phyloP scores from a whole-genome alignment of 35 echinoderm and acorn worm species.

The Hemicentrotus pulcherrimus region DNA sequence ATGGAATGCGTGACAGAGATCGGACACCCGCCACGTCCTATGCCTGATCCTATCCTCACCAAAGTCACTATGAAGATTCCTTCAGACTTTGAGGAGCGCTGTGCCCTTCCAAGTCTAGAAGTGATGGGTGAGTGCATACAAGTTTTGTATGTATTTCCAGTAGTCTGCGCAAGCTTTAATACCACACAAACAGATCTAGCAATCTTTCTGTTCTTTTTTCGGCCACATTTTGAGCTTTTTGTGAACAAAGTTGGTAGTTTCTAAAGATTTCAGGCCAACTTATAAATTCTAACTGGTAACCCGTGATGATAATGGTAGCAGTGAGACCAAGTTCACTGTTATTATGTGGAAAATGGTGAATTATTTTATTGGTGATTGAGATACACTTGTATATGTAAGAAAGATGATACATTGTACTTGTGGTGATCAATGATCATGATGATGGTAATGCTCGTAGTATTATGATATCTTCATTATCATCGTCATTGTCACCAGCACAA shows the following conservation, averaged over 20 bases:
- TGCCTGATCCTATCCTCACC: slow-evolving; percentile 50
- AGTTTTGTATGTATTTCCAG: no score
- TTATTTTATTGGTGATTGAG: background rate
- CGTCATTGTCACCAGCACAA: no score
- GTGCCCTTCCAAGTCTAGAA: slow-evolving; percentile 57
- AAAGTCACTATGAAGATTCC: slow-evolving; percentile 46
- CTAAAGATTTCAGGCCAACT: no score
- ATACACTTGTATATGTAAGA: background rate
- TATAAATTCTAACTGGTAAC: no score
- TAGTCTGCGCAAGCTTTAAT: no score
- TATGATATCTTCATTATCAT: background rate
- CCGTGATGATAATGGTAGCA: no score
- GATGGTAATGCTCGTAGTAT: background rate
- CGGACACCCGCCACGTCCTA: slow-evolving; percentile 65
- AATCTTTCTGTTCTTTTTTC: no score
- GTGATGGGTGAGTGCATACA: slow-evolving; percentile 61
- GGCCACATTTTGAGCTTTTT: no score
- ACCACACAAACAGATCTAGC: no score
- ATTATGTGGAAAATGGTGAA: background rate
- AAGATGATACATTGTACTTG: no score
- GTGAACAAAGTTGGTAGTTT: no score
- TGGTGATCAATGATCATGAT: background rate
- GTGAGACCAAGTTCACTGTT: no score
- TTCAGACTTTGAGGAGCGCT: slow-evolving; percentile 29
- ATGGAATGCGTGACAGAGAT: slow-evolving; percentile 63